Evolutionary conservation across 1,140 invertebrate species (phyloP).

Genomic region (Drosophila eugracilis): DNA sequence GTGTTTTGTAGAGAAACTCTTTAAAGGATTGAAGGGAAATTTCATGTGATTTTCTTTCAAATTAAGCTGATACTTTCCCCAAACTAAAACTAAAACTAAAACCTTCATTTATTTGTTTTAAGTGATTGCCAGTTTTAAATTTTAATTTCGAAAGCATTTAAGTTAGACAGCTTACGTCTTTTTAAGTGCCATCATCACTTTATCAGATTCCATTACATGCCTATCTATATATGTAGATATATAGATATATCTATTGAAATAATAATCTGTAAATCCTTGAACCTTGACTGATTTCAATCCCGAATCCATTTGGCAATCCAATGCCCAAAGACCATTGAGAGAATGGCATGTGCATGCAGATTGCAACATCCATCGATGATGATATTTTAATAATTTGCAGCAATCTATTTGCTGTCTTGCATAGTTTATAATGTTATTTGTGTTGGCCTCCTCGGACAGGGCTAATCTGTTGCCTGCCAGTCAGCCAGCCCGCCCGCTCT

Average conservation of each 20-base stretch:
- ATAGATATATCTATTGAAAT: too few relatives aligned
- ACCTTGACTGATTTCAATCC: constrained; percentile 3
- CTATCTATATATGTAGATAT: not conserved
- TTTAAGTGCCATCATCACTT: not conserved
- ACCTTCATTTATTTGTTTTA: too few relatives aligned
- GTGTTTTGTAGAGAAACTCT: too few relatives aligned
- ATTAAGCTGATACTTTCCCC: too few relatives aligned
- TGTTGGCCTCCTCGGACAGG: too few relatives aligned
- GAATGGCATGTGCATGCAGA: constrained; percentile 8
- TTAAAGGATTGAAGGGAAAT: too few relatives aligned
- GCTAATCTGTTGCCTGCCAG: constrained; percentile 5
- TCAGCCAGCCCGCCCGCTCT: too few relatives aligned
- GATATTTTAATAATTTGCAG: constrained; percentile 27
- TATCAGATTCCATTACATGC: not conserved
- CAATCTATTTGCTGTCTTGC: constrained; percentile 7
- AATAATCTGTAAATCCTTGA: not conserved
- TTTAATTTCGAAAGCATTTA: not conserved
- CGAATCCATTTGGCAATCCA: not conserved
- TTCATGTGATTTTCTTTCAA: too few relatives aligned
- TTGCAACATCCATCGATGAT: too few relatives aligned
- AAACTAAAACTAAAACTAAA: too few relatives aligned
- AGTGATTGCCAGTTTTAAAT: not conserved
- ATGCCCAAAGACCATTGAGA: not conserved
- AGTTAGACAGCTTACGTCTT: not conserved
- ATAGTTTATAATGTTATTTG: constrained; percentile 20